Base-by-base conservation (phyloP, 2,113 vertebrate genomes). In the Ia io region DNA sequence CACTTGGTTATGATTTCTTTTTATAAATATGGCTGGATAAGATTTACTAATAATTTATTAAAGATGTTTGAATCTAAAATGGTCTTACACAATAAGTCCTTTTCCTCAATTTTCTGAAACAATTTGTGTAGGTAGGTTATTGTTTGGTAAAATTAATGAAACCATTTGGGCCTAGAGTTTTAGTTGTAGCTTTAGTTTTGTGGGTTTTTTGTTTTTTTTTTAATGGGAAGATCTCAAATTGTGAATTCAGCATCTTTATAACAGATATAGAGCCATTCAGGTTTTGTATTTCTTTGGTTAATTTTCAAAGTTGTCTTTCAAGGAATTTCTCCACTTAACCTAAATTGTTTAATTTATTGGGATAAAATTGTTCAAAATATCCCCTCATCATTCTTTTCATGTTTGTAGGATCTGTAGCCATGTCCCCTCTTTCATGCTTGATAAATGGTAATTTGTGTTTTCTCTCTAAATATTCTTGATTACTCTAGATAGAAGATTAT, bases 241-340 rank as follows among this genome's bases (percentile, higher is more conserved):
- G 6, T 80, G 65, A 71, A 40, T 61, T 87, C 51, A 93, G 3
- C 40, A 71, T 71, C 25, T 87, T 87, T 93, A 25, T 59, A 92
- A 61, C 79, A 65, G 77, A 76, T 83, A 4, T 44, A 53, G 35
- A 73, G 32, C 20, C 76, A 44, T 83, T 67, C 17, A 67, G 22
- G 17, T 89, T 83, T 93, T 47, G 10, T 93, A 3, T 73, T 82
- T 93, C 32, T 56, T 93, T 93, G 65, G 84, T 94, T 56, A 67
- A 0, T 89, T 76, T 74, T 83, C 9, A 28, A 65, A 89, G 44
- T 89, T 67, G 23, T 89, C 8, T 65, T 83, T 76, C 17, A 44
- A 83, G 16, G 44, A 51, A 37, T 47, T 47, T 71, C 30, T 90
- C 51, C 22, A 59, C 47, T 93, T 87, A 59, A 22, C 67, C 30